Conservation (phyloP, 2,113 vertebrate species). For the Nesoenas mayeri region DNA sequence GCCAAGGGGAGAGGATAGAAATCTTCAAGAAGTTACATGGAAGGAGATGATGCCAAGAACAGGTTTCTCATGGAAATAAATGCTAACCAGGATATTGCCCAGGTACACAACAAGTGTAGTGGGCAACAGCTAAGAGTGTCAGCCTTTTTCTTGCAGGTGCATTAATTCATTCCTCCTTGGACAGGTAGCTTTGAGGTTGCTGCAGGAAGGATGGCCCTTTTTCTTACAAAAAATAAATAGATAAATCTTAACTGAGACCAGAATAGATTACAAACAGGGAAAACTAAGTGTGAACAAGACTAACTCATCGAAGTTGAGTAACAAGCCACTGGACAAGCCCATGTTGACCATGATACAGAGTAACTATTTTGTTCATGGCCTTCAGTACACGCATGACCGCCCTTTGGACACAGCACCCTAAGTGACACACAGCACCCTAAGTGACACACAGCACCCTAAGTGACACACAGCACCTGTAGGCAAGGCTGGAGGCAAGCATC, state of each 20-base stretch:
- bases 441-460: rapidly evolving
- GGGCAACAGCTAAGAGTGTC: neutral
- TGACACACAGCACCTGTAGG: rapidly evolving
- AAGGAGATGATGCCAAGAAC: neutral
- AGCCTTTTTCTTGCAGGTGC: neutral
- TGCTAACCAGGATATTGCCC: neutral
- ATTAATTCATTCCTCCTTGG: neutral
- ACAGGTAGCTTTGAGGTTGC: neutral
- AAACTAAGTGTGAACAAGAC: neutral
- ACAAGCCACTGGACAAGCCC: neutral
- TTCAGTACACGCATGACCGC: rapidly evolving
- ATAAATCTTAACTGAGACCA: neutral
- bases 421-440: rapidly evolving
- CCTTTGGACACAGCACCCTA: rapidly evolving
- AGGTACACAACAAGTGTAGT: neutral
- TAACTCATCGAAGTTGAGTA: neutral
- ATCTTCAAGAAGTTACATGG: neutral
- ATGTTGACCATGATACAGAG: neutral
- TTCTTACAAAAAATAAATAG: neutral
- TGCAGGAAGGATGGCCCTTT: neutral
- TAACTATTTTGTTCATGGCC: neutral
- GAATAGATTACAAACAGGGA: neutral
- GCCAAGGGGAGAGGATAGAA: constrained; percentile 12
- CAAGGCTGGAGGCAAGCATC: neutral
- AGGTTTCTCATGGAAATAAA: neutral